phyloP scores from a whole-genome alignment of 2,113 vertebrate species.

The Brachypodius melanocephalos region DNA sequence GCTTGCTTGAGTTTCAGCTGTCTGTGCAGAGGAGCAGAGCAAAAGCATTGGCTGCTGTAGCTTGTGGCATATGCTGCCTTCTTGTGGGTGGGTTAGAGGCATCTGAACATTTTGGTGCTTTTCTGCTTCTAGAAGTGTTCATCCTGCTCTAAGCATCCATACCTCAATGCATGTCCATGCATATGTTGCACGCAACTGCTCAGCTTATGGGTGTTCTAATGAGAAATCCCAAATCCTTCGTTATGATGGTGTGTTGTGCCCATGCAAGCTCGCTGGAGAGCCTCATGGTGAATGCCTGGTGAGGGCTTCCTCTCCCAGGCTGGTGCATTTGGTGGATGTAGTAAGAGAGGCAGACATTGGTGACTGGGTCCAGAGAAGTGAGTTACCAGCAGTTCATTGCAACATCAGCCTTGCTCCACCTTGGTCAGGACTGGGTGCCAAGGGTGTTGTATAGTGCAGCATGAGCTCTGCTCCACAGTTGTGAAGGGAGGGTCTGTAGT shows the following conservation, averaged over 20 bases:
- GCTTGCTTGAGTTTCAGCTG: neutral
- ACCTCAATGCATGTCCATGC: neutral
- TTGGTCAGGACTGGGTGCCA: neutral
- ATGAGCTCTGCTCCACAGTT: neutral
- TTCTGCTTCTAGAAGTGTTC: neutral
- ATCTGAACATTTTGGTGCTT: neutral
- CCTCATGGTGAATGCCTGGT: neutral
- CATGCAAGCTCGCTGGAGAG: neutral
- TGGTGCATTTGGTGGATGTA: neutral
- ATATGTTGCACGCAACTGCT: neutral
- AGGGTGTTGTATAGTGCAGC: neutral
- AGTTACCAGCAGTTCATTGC: neutral
- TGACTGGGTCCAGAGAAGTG: neutral
- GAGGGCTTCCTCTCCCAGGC: neutral
- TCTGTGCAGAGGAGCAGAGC: neutral
- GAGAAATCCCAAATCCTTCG: neutral
- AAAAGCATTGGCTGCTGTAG: neutral
- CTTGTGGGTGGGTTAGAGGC: neutral
- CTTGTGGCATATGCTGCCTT: neutral
- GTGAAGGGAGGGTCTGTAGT: neutral
- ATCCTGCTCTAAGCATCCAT: neutral
- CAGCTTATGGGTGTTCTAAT: neutral
- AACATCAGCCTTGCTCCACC: neutral
- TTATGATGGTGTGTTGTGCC: neutral
- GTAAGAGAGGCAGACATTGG: neutral